These are phyloP conservation scores for Papilio helenus DNA, from an alignment of 1,140 invertebrate species.

Conservation along the genomic window DNA sequence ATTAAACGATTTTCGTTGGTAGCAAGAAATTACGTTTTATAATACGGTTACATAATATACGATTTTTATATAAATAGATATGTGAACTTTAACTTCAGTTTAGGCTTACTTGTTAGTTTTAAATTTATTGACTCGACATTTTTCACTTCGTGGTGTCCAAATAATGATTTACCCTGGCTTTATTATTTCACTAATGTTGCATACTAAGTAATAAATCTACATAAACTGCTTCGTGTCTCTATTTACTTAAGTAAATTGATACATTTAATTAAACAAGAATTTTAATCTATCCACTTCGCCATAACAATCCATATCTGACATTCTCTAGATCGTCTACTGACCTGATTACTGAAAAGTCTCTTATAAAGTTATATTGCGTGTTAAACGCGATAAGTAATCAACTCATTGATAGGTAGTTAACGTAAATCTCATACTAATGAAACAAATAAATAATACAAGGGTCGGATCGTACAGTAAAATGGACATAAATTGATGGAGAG, in stretches of 20 bases:
- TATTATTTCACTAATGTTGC: too few relatives aligned
- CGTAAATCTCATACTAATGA: slow-evolving; percentile 36
- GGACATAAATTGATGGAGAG: too few relatives aligned
- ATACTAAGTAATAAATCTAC: not conserved
- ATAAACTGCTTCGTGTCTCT: not conserved
- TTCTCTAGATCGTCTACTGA: slow-evolving; percentile 23
- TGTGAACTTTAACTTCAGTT: too few relatives aligned
- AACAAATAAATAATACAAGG: slow-evolving; percentile 37
- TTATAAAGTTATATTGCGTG: slow-evolving; percentile 39
- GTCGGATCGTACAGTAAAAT: slow-evolving; percentile 26
- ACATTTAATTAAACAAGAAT: slow-evolving; percentile 12
- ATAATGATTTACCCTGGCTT: too few relatives aligned
- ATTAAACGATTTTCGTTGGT: too few relatives aligned
- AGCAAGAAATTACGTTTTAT: too few relatives aligned
- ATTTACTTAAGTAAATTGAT: not conserved
- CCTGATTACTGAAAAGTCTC: slow-evolving; percentile 21
- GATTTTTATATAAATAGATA: too few relatives aligned
- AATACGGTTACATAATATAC: too few relatives aligned
- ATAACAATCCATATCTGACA: not conserved
- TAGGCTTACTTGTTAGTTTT: too few relatives aligned
- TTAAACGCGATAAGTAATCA: slow-evolving; percentile 36
- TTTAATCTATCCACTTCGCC: slow-evolving; percentile 11
- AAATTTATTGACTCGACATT: too few relatives aligned
- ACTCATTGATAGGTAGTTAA: slow-evolving; percentile 36
- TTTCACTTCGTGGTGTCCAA: too few relatives aligned